Base-by-base conservation (phyloP, 1,140 invertebrate genomes). In the Drosophila guanche region DNA sequence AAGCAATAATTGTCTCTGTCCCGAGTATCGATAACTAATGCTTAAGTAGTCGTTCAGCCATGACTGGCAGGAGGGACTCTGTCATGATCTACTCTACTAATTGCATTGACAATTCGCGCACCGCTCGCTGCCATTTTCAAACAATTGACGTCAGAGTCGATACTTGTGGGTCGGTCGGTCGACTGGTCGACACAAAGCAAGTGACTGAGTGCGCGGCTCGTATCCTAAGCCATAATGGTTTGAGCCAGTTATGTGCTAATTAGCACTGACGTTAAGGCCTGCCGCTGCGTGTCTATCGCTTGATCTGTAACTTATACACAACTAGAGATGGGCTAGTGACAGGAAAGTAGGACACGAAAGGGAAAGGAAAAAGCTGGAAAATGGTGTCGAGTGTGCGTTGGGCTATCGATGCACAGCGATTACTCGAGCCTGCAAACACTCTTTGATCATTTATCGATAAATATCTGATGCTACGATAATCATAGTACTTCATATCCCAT, bases 271-370 rank as follows among this genome's bases (percentile, higher is more conserved):
- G 29, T 22, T 10, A 22, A 29, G 61, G 29, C 61, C 33, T 27
- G 42, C 43, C 42, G 60, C 61, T 76, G 72, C 80, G 81, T 85
- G 80, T 76, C 84, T 86, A 85, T 85, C 80, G 20, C 46, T 61
- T 41, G 76, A 85, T 85, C 80, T 72, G 40, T 54, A 54, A 12
- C 54, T 66, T 66, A 65, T 50, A 6, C 40, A 42, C 43, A 52
- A 27, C 14, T 85, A 52, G 66, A 40, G 76, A 61, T 73, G 79
- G 58, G 12, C 27, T 23, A 55, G 67, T 77, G 75, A 66, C 42
- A 23, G 2, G 6, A 25, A 7, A 52, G n/a, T 47, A 40, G 40
- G 46, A 37, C 48, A 58, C 16, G 23, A 14, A 14, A 46, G 22
- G 40, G 12, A 45, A 65, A 41, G 1, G 14, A 20, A 20, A 10